Base-by-base conservation (phyloP, 2,888 invertebrate genomes). In the Syrista parreyssii region DNA sequence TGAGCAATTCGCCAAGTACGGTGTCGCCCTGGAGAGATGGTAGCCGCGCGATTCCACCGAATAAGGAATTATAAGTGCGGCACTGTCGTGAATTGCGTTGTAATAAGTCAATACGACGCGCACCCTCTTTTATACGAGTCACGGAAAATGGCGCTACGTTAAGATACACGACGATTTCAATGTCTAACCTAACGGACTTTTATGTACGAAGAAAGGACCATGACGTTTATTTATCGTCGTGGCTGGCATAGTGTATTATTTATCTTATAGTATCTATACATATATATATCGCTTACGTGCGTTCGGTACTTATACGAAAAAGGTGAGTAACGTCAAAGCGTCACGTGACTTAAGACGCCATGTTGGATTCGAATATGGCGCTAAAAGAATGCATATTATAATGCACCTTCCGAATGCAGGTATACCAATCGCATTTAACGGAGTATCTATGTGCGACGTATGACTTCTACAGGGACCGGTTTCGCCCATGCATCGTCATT, bases 1-100 rank as follows among this genome's bases (percentile, higher is more conserved):
- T 87, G 89, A 89, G 89, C 88, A 86, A 88, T 89, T 87, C 86
- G 86, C 89, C 88, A 87, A 88, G 87, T 88, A 88, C 84, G 88
- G 87, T 80, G 88, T 88, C 88, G 86, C 88, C 88, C 86, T 86
- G 89, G 86, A 84, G 85, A 83, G 84, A 84, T 68, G 69, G 82
- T 84, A 85, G 84, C 83, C 82, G 79, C 30, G 80, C 86, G 89
- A 89, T 90, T 90, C 89, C 85, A 82, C 89, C 90, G 89, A 89
- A 89, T 89, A 89, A 84, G 89, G 90, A 82, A 83, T 87, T 88
- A 86, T 88, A 84, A 89, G 88, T 86, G 86, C 85, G 85, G 83
- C 84, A 84, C 83, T 84, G 85, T 85, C 84, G 82, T 78, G 80
- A 82, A 81, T 83, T 82, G 81, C 81, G 84, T 83, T 84, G 87